These are phyloP conservation scores for Adelosebastes latens DNA, from an alignment of 2,797 vertebrate species.

Conservation along the genomic window DNA sequence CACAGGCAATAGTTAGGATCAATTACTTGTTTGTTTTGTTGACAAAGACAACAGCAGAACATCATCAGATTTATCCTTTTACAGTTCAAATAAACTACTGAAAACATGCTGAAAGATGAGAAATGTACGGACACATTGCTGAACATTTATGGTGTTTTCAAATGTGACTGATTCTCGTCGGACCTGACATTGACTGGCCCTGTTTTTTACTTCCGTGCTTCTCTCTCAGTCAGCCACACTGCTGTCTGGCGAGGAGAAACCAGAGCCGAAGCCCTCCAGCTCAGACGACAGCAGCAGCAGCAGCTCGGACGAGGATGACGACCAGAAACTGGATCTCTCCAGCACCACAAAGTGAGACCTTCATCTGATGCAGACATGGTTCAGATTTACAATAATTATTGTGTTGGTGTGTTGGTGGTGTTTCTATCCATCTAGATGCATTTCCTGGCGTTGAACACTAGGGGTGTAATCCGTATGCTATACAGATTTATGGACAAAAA, in stretches of 20 bases:
- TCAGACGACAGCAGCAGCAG: slow-evolving; percentile 71
- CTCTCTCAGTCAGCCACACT: slow-evolving; percentile 85
- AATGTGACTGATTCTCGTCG: neutral
- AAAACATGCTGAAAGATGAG: neutral
- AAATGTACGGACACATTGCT: neutral
- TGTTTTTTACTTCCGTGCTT: neutral
- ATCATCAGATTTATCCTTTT: neutral
- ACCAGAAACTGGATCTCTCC: slow-evolving; percentile 86
- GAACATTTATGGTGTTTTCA: neutral
- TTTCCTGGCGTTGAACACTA: too few species aligned
- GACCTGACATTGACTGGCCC: neutral
- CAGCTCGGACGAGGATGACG: slow-evolving; percentile 75
- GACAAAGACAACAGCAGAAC: neutral
- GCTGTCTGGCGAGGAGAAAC: slow-evolving; percentile 82
- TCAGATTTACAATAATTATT: neutral
- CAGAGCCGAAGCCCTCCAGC: slow-evolving; percentile 42
- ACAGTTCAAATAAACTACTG: neutral
- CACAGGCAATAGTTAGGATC: neutral
- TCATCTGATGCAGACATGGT: neutral
- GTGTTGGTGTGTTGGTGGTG: too few species aligned
- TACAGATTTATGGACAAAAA: too few species aligned
- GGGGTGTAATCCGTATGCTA: too few species aligned
- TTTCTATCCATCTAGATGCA: too few species aligned
- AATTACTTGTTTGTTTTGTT: neutral
- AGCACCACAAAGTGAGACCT: slow-evolving; percentile 81